Conservation (phyloP, 2,888 invertebrate genomes). For the Synanthedon formicaeformis region DNA sequence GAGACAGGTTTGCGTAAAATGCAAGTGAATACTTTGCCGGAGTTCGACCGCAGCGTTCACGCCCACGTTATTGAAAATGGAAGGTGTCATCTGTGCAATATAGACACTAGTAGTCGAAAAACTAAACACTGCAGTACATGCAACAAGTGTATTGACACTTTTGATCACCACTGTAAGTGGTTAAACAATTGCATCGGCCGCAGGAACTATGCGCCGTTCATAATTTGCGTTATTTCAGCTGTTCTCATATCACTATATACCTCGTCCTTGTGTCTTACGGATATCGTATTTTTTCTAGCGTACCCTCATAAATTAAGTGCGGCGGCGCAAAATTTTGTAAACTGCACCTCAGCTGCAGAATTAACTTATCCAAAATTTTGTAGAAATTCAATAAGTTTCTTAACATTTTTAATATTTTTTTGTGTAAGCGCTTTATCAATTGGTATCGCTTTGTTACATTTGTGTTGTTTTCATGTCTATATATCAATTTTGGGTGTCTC, state of each 20-base stretch:
- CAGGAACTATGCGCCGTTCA: slow-evolving; percentile 88
- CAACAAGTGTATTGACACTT: slow-evolving; percentile 95
- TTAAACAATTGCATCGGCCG: slow-evolving; percentile 96
- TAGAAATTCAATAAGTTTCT: slow-evolving; percentile 38
- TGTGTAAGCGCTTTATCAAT: slow-evolving; percentile 81
- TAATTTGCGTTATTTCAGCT: slow-evolving; percentile 84
- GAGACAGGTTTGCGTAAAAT: slow-evolving; percentile 80
- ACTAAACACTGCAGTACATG: slow-evolving; percentile 97
- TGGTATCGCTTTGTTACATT: slow-evolving; percentile 81
- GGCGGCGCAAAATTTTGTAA: slow-evolving; percentile 61
- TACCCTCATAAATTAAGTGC: slow-evolving; percentile 71
- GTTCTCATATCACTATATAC: slow-evolving; percentile 79
- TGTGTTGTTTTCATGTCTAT: slow-evolving; percentile 90
- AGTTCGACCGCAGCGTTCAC: slow-evolving; percentile 89
- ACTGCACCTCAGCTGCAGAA: slow-evolving; percentile 30
- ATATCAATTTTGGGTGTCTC: slow-evolving; percentile 86
- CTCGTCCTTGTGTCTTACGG: slow-evolving; percentile 76
- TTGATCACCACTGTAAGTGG: slow-evolving; percentile 99
- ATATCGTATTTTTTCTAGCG: slow-evolving; percentile 75
- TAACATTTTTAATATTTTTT: slow-evolving; percentile 63
- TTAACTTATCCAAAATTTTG: slow-evolving; percentile 27
- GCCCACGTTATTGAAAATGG: slow-evolving; percentile 96
- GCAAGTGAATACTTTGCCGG: slow-evolving; percentile 76
- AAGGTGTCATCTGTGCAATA: slow-evolving; percentile 92
- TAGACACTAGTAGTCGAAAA: slow-evolving; percentile 77